Evolutionary conservation across 2,113 vertebrate species (phyloP), one percentile per base, ranked within the genome.

Genomic region (Chitala chitala): DNA sequence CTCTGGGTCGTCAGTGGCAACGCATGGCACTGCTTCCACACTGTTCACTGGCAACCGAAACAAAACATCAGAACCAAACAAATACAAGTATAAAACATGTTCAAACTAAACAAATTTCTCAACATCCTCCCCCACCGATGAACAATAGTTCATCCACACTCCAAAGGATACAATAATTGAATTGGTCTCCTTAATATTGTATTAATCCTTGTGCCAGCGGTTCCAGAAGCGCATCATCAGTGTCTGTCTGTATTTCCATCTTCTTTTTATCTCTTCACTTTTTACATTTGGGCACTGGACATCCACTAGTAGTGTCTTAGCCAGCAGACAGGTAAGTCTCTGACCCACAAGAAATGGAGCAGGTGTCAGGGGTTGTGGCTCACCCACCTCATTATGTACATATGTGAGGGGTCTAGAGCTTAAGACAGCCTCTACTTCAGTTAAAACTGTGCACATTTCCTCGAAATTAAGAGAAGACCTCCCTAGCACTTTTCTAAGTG

Each of bases 321-420:
- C 5, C 7, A 24, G 54, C 4, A 26, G 20, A 3, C 54, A 55
- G 22, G 6, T 55, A n/a, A 55, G 22, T 55, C 54, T 54, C 53
- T 55, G 22, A 8, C 53, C 22, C 53, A 55, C 22, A 20, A 55
- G 20, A 55, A 55, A 55, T 20, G n/a, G 15, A 55, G 53, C 53
- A 24, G 54, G 54, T 56, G 54, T 26, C 26, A 56, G 9, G 22
- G 66, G 24, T 26, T 33, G 20, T 38, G 70, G 53, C 22, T 72
- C 53, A 36, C 56, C 75, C 55, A 53, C 50, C 29, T 77, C 42
- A 46, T 77, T 73, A 29, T 56, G 48, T 31, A 66, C 51, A 31
- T n/a, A 66, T 12, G 70, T 68, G 5, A 77, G 58, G 8, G 59
- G 59, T 46, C 75, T 65, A 1, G 48, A 77, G 69, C 66, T 77